These are phyloP conservation scores for Bettongia penicillata DNA, from an alignment of 2,113 vertebrate species.

Conservation along the genomic window DNA sequence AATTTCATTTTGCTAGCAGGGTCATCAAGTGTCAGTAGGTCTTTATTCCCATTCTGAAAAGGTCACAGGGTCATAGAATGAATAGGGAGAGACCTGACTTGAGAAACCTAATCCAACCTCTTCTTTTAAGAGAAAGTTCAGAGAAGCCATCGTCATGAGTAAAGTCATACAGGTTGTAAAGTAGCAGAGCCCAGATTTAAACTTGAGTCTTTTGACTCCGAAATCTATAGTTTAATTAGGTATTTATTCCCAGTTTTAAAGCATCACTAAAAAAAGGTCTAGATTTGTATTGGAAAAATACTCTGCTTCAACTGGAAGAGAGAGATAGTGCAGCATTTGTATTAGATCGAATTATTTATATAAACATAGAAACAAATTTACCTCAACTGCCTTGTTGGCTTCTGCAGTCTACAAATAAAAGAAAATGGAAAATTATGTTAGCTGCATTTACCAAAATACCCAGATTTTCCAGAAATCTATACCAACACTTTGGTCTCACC, in stretches of 20 bases:
- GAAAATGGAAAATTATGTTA: background rate
- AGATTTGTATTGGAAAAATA: background rate
- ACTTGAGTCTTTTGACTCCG: background rate
- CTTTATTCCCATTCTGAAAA: conserved; percentile 88
- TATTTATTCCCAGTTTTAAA: background rate
- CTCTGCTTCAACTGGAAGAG: background rate
- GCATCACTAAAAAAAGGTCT: conserved; percentile 3
- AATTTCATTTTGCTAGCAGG: conserved; percentile 85
- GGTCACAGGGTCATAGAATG: background rate
- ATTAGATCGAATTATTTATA: background rate
- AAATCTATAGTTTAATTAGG: background rate
- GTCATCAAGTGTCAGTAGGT: conserved; percentile 80
- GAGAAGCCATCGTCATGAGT: background rate
- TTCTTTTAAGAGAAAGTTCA: background rate
- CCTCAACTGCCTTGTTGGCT: conserved; percentile 81
- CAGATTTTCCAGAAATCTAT: background rate
- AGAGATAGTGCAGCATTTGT: background rate
- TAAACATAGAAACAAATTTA: conserved; percentile 53
- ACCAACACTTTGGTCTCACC: background rate
- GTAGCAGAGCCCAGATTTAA: background rate
- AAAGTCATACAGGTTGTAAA: background rate
- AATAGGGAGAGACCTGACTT: background rate
- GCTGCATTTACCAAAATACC: background rate
- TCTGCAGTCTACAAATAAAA: conserved; percentile 82
- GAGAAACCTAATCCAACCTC: background rate